Base-by-base conservation (phyloP, 2,113 vertebrate species). In the Ranitomeya imitator region DNA sequence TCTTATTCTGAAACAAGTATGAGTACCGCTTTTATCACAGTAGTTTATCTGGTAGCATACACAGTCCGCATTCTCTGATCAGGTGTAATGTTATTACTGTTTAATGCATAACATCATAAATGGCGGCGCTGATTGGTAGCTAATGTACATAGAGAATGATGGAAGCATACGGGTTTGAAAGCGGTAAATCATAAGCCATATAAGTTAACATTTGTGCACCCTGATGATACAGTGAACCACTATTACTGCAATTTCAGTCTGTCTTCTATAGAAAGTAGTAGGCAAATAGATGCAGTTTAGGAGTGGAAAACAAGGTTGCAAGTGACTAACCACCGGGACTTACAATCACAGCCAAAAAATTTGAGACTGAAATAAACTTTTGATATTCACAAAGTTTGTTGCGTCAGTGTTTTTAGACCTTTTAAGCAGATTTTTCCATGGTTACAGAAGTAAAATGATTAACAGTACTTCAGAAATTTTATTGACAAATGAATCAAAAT, bases 111-210 rank as follows among this genome's bases (percentile, higher is more conserved):
- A 91, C 90, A 93, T 87, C 92, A 92, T 89, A 92, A 85, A 93
- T 93, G 92, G 91, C 90, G 92, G 92, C 90, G 91, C 89, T 89
- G 90, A 92, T 90, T 94, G 90, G 93, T 86, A 92, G 91, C 85
- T 92, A 93, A 96, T 95, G 92, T 92, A 91, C 81, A 89, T 91
- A 91, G 90, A 91, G 89, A 95, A 95, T 95, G 92, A 95, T 95
- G 92, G 93, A 95, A 96, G 93, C 93, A 96, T 78, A 4, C 15
- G 78, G 7, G 9, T 71, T 60, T 37, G 26, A 6, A 85, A 45
- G 10, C 45, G 14, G 73, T 18, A 19, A 19, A 52, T 21, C 16
- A 21, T 76, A 6, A 76, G 45, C 45, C 45, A 21, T 11, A 21
- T 51, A n/a, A n/a, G n/a, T n/a, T n/a, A 18, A 74, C 37, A 51